Conservation (phyloP, 2,113 vertebrate genomes). For the Pseudolaguvia tuberculata region DNA sequence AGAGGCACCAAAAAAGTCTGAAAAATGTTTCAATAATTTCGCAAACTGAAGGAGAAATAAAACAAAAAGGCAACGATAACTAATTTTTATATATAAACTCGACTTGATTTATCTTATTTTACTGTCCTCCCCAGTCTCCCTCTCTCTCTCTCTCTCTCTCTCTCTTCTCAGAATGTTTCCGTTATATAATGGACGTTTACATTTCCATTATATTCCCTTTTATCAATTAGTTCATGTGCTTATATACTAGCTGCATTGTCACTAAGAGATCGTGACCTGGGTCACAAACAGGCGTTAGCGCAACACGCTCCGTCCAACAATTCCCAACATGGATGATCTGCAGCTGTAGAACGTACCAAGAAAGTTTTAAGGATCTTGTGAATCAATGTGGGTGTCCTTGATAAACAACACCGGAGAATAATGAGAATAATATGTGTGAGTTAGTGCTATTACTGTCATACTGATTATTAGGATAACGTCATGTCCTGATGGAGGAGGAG, state of each 20-base stretch:
- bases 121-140: too few species aligned
- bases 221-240: too few species aligned
- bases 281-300: not conserved
- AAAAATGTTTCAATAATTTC: not conserved
- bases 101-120: not conserved
- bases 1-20: too few species aligned
- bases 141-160: not conserved
- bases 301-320: constrained; percentile 12
- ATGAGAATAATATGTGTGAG: not conserved
- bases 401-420: not conserved
- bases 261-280: constrained; percentile 3
- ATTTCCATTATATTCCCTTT: not conserved
- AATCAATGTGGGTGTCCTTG: not conserved
- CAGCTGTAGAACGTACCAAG: constrained; percentile 19
- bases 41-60: not conserved
- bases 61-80: not conserved
- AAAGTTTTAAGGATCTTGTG: not conserved
- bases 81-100: not conserved
- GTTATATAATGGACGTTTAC: not conserved
- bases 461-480: not conserved
- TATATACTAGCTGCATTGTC: not conserved
- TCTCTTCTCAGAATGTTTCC: not conserved
- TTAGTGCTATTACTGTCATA: not conserved
- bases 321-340: not conserved
- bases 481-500: too few species aligned